Conservation (phyloP, 2,797 vertebrate genomes). For the Sebastes taczanowskii region DNA sequence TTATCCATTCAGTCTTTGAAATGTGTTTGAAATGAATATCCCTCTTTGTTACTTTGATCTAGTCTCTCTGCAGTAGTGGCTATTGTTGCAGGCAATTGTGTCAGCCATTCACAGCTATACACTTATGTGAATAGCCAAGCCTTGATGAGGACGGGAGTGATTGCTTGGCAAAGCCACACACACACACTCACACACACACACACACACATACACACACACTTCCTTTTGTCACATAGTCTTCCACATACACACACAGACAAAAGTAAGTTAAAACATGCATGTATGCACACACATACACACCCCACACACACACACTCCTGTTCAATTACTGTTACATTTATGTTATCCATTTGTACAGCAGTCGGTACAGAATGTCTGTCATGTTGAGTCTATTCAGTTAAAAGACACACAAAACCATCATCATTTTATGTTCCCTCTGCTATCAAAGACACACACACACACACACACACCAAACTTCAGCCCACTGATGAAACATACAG, state of each 20-base stretch:
- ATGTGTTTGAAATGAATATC: conserved; percentile 53
- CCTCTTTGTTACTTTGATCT: conserved; percentile 49
- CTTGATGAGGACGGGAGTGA: conserved; percentile 19
- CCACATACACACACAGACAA: background rate
- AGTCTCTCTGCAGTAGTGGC: conserved; percentile 27
- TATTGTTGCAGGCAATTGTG: conserved; percentile 46
- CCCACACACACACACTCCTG: too few species aligned
- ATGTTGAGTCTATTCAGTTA: conserved; percentile 72
- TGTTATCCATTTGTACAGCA: background rate
- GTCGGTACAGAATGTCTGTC: background rate
- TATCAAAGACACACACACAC: conserved; percentile 1
- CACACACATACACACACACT: background rate
- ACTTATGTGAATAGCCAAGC: conserved; percentile 8
- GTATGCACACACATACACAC: background rate
- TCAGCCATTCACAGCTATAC: conserved; percentile 18
- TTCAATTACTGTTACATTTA: background rate
- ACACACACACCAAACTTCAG: background rate
- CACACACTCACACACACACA: background rate
- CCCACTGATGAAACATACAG: background rate
- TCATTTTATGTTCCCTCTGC: conserved; percentile 53
- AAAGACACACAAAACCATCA: conserved; percentile 72
- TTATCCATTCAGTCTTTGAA: conserved; percentile 27
- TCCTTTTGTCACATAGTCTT: background rate
- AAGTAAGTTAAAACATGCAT: background rate
- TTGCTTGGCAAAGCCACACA: background rate